A percentile compares a stretch with the other conserved stretches of the same genome.
Evolutionary conservation across 2,888 invertebrate genomes (phyloP).

Genomic region (Parnassius smintheus): DNA sequence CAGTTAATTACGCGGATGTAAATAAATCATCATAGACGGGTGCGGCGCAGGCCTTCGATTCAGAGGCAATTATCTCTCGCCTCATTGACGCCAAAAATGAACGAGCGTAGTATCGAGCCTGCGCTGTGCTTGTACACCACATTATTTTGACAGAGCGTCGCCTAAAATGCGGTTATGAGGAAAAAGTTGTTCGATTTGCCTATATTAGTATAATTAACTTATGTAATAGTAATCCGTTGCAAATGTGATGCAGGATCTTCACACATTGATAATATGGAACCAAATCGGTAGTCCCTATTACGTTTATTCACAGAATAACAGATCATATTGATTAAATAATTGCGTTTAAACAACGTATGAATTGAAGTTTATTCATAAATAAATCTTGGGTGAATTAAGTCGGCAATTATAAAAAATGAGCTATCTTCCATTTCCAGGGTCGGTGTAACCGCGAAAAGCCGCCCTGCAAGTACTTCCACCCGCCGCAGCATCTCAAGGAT

Average conservation of each 20-base stretch:
- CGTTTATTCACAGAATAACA: too few relatives aligned
- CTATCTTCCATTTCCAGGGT: conserved; percentile 86
- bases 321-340: too few relatives aligned
- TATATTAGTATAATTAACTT: conserved; percentile 27
- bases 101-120: conserved; percentile 56
- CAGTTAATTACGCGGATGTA: conserved; percentile 80
- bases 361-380: too few relatives aligned
- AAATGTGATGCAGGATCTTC: conserved; percentile 63
- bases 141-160: conserved; percentile 47
- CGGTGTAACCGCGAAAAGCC: conserved; percentile 99
- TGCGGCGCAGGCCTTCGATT: conserved; percentile 73
- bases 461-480: conserved; percentile 99
- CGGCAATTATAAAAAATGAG: not conserved
- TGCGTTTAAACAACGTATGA: too few relatives aligned
- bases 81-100: conserved; percentile 76
- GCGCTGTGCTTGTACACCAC: conserved; percentile 48
- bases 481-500: conserved; percentile 99
- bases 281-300: conserved; percentile 43
- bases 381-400: too few relatives aligned
- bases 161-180: conserved; percentile 46
- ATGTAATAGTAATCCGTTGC: conserved; percentile 51
- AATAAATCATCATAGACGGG: conserved; percentile 80
- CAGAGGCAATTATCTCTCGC: conserved; percentile 77
- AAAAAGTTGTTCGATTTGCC: conserved; percentile 56
- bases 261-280: conserved; percentile 62